phyloP scores from a whole-genome alignment of 2,888 invertebrate genomes.

The Patella caerulea region DNA sequence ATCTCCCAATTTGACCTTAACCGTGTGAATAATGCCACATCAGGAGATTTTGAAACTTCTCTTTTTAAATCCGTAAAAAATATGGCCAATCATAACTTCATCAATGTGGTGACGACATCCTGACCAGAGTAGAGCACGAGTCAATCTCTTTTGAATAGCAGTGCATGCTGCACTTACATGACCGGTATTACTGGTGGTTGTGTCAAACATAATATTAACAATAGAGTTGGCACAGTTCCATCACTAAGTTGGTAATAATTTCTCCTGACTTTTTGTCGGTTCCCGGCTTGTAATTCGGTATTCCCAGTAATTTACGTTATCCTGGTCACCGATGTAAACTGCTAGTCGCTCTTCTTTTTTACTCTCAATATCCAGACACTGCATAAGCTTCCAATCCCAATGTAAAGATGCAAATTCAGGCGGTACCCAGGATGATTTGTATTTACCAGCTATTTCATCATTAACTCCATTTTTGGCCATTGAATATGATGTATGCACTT shows the following conservation, averaged over 20 bases:
- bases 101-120: background rate
- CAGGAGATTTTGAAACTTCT: background rate
- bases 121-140: background rate
- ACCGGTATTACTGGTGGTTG: background rate
- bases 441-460: background rate
- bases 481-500: background rate
- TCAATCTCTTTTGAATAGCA: background rate
- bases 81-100: background rate
- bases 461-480: background rate
- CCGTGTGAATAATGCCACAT: background rate
- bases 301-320: background rate
- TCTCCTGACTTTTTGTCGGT: constrained; percentile 8
- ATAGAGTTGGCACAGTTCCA: background rate
- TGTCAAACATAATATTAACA: background rate
- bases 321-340: background rate
- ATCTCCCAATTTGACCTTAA: background rate
- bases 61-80: background rate
- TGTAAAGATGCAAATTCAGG: background rate
- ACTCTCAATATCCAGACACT: background rate
- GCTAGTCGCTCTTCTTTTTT: background rate
- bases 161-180: background rate
- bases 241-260: background rate
- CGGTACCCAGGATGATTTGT: background rate
- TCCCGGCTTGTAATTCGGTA: background rate
- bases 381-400: background rate